Conservation (phyloP, 1,140 invertebrate genomes). For the Caenorhabditis elegans region DNA sequence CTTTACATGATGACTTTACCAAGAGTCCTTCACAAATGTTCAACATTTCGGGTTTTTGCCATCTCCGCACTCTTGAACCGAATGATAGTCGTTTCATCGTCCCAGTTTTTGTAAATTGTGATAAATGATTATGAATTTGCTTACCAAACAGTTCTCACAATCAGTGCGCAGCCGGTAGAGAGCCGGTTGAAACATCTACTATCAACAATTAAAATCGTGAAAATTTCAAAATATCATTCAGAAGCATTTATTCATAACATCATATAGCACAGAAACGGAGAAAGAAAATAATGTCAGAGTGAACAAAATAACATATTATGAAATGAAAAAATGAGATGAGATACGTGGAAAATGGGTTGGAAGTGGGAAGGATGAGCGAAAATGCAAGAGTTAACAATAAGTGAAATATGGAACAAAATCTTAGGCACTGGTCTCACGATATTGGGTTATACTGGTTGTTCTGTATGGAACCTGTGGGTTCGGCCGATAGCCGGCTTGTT, state of each 20-base stretch:
- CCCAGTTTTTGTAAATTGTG: conserved; percentile 33
- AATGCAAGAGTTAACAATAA: not conserved
- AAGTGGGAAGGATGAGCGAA: not conserved
- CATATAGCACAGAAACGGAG: too few species aligned
- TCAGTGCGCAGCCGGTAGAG: too few species aligned
- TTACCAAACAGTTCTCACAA: not conserved
- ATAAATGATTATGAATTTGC: not conserved
- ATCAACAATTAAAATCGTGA: too few species aligned
- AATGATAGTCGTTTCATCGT: not conserved
- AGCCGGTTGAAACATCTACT: too few species aligned
- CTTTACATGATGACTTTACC: not conserved
- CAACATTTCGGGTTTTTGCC: not conserved
- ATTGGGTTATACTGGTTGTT: conserved; percentile 23
- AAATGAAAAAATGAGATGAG: not conserved
- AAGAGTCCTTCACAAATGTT: conserved; percentile 17
- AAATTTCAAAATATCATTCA: too few species aligned
- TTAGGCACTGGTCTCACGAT: conserved; percentile 26
- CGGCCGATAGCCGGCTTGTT: not conserved
- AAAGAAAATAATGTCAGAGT: not conserved
- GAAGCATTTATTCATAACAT: too few species aligned
- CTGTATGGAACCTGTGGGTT: not conserved
- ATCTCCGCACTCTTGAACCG: not conserved
- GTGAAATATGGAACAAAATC: not conserved
- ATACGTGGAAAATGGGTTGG: conserved; percentile 9
- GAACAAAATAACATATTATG: not conserved